Conservation (phyloP, 2,888 invertebrate species). For the Alitta virens region DNA sequence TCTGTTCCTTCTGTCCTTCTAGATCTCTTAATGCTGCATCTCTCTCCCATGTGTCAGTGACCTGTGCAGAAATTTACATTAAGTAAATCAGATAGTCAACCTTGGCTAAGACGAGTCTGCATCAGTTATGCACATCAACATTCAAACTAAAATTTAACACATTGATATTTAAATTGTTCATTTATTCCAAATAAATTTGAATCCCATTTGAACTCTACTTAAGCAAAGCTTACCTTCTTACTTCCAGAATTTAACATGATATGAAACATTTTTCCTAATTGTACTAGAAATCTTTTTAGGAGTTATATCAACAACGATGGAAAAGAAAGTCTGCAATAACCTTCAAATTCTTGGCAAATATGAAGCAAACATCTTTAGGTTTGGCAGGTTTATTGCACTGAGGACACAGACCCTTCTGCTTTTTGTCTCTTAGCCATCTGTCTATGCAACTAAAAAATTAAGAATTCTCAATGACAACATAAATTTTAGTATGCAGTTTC, state of each 20-base stretch:
- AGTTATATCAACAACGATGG: no score
- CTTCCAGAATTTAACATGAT: no score
- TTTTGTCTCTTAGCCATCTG: conserved; percentile 68
- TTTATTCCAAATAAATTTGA: no score
- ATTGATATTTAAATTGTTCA: no score
- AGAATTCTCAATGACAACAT: background rate
- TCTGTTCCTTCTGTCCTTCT: conserved; percentile 63
- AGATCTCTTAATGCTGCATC: conserved; percentile 68
- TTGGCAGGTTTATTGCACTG: conserved; percentile 79
- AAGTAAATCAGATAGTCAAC: no score
- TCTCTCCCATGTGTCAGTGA: conserved; percentile 74
- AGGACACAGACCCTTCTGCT: conserved; percentile 69
- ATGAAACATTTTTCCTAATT: no score
- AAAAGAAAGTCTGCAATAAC: conserved; percentile 32
- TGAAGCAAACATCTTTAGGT: conserved; percentile 69
- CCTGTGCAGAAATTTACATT: no score
- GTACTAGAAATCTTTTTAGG: no score
- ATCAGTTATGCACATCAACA: no score
- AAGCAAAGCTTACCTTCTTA: no score
- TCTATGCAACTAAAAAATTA: conserved; percentile 69
- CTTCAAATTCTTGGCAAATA: conserved; percentile 74
- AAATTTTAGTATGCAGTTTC: background rate
- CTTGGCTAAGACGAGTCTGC: no score
- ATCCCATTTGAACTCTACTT: background rate
- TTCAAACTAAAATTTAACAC: no score